Evolutionary conservation across 2,797 vertebrate genomes (phyloP), one percentile per base, ranked within the genome.

Genomic region (Oreortyx pictus): DNA sequence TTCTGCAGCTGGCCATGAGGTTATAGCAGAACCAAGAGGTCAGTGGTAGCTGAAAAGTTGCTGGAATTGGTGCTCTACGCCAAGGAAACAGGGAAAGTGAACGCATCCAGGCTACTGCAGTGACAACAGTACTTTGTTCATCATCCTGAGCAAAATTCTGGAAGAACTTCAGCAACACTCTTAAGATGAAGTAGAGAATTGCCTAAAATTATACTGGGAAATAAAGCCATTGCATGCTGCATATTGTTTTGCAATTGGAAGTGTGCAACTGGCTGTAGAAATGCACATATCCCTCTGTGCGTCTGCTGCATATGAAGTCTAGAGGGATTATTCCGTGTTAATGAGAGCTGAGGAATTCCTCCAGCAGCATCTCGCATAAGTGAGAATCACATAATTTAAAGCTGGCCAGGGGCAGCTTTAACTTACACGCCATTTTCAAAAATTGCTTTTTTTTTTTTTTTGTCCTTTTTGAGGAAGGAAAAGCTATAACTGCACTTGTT

Each of bases 351-450:
- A 97, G 95, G 94, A 96, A 97, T 96, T 96, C 91, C 89, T 96
- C 84, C 79, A 94, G 84, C 95, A 96, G 80, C 90, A 93, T 95
- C 90, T 94, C 96, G 90, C 84, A 6, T 86, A 97, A 96, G 95
- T 95, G 96, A 94, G 93, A 97, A 97, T 97, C 94, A 96, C 95
- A 96, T 96, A 96, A 97, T 97, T 97, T 96, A 96, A 95, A 96
- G 83, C 91, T 96, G 96, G 77, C 89, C 91, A 94, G 85, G 88
- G 84, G 88, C 92, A 92, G 92, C 81, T 95, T 91, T 92, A 88
- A 94, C 77, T 96, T 92, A 75, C 59, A 92, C 39, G 62, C 35
- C 64, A 84, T 92, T 82, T 94, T 95, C 94, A 95, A 94, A 52
- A 96, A 97, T 90, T 82, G 90, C 60, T 52, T 82, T n/a, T 66